Conservation (phyloP, 2,888 invertebrate genomes). For the Pollenia labialis region DNA sequence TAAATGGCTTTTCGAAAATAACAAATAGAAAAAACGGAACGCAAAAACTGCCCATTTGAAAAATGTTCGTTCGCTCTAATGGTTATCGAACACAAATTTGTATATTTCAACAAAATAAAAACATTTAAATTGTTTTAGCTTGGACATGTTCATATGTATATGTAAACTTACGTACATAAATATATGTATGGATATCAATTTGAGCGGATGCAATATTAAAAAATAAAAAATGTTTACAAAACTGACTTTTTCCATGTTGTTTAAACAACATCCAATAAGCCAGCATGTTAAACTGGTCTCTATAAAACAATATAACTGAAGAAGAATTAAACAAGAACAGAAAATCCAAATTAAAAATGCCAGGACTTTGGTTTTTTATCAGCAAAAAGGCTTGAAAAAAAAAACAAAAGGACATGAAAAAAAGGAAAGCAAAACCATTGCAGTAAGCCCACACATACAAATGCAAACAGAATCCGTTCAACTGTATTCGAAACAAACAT, state of each 20-base stretch:
- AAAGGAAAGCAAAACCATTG: slow-evolving; percentile 30
- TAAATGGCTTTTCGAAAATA: not conserved
- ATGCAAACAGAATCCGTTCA: slow-evolving; percentile 44
- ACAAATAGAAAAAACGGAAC: slow-evolving; percentile 1
- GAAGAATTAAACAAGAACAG: not conserved
- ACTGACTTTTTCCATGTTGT: slow-evolving; percentile 43
- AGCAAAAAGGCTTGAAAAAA: not conserved
- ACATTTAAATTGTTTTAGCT: slow-evolving; percentile 40
- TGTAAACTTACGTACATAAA: too few species aligned
- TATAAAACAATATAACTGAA: slow-evolving; percentile 27
- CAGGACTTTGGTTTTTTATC: slow-evolving; percentile 4
- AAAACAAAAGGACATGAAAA: slow-evolving; percentile 21
- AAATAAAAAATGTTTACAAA: slow-evolving; percentile 54
- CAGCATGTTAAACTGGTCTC: slow-evolving; percentile 29
- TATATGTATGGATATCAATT: slow-evolving; percentile 3
- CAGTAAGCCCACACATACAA: not conserved
- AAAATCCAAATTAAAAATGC: slow-evolving; percentile 56
- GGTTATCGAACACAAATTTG: slow-evolving; percentile 24
- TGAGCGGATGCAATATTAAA: slow-evolving; percentile 31
- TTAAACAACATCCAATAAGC: slow-evolving; percentile 43
- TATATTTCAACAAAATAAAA: slow-evolving; percentile 42
- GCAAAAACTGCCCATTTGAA: slow-evolving; percentile 11
- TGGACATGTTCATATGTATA: not conserved
- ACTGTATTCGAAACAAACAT: slow-evolving; percentile 54
- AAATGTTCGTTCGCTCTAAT: slow-evolving; percentile 1